Evolutionary conservation across 1,140 invertebrate genomes (phyloP).

Genomic region (Scaptomyza montana): DNA sequence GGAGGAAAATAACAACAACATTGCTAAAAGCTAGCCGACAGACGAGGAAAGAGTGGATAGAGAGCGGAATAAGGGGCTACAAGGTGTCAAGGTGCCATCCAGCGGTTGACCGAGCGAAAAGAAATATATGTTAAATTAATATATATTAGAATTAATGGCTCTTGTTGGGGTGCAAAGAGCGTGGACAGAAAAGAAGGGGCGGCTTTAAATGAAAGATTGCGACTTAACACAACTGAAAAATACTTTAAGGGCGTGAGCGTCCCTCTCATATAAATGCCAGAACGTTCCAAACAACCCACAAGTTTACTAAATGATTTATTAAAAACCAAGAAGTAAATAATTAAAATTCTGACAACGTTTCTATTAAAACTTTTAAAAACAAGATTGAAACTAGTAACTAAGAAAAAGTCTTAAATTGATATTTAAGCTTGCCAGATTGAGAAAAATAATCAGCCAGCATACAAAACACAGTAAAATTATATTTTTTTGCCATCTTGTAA

Average conservation of each 20-base stretch:
- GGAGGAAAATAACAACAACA: background rate
- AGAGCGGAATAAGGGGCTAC: background rate
- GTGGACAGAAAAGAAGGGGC: background rate
- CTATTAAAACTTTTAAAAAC: no score
- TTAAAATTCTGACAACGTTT: no score
- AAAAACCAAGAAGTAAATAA: no score
- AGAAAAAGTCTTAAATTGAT: no score
- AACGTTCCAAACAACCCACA: background rate
- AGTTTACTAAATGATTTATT: no score
- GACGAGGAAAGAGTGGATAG: background rate
- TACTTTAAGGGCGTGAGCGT: conserved; percentile 1
- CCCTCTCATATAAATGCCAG: background rate
- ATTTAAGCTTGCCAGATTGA: no score
- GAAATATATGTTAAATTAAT: conserved; percentile 66
- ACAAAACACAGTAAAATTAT: no score
- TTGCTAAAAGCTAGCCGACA: background rate
- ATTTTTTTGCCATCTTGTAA: background rate
- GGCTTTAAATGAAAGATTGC: conserved; percentile 21
- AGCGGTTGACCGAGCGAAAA: conserved; percentile 67
- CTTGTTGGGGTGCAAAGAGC: conserved; percentile 17
- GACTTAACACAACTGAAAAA: conserved; percentile 10
- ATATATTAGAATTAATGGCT: conserved; percentile 79
- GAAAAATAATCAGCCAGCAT: no score
- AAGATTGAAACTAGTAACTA: no score
- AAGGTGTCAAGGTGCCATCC: conserved; percentile 40